These are phyloP conservation scores for Herminia tarsipennalis DNA, from an alignment of 2,888 invertebrate species.

Conservation along the genomic window DNA sequence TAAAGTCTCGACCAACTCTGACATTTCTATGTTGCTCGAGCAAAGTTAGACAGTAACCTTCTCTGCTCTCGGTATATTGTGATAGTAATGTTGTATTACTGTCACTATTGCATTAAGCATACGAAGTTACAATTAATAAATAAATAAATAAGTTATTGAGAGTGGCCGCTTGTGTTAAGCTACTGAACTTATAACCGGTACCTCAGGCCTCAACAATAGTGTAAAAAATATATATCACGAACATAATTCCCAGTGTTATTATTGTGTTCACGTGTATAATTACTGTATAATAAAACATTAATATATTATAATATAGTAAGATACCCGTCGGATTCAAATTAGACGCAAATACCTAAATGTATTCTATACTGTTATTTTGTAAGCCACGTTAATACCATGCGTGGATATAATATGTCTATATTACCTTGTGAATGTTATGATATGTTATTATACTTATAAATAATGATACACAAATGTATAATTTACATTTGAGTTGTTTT, in stretches of 20 bases:
- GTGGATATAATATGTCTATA: constrained; percentile 65
- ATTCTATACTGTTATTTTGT: constrained; percentile 70
- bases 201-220: neutral
- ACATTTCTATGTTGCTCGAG: too few species aligned
- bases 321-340: constrained; percentile 60
- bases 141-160: too few species aligned
- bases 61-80: too few species aligned
- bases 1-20: too few species aligned
- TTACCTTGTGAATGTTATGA: constrained; percentile 60
- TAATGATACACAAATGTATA: constrained; percentile 52
- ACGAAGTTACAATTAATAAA: too few species aligned
- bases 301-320: constrained; percentile 56
- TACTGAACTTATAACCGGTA: too few species aligned
- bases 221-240: neutral
- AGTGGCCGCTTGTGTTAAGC: too few species aligned
- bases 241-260: neutral
- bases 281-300: constrained; percentile 11
- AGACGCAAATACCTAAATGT: constrained; percentile 68
- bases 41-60: too few species aligned
- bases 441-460: constrained; percentile 67
- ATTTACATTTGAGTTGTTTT: constrained; percentile 31
- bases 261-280: neutral
- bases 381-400: constrained; percentile 67
- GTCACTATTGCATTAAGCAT: too few species aligned
- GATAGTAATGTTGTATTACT: too few species aligned